phyloP scores from a whole-genome alignment of 2,797 vertebrate species.

The Crossoptilon crossoptilon region DNA sequence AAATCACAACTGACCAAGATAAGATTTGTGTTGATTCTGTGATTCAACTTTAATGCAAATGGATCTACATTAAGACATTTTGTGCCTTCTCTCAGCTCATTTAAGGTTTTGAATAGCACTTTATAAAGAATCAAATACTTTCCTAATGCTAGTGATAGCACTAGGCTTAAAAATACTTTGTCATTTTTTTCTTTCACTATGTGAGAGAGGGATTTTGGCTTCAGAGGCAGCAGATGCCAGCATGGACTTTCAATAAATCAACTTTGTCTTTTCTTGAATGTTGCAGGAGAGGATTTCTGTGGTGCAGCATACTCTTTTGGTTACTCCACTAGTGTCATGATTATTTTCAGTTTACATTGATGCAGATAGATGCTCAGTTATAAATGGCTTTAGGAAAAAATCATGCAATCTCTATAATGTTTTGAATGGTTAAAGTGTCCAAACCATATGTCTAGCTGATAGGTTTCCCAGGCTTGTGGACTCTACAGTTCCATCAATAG shows the following conservation, averaged over 20 bases:
- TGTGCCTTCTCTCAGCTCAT: neutral
- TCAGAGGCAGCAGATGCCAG: neutral
- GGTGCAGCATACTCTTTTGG: neutral
- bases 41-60: neutral
- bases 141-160: neutral
- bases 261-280: neutral
- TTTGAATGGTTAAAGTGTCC: neutral
- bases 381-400: neutral
- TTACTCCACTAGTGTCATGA: neutral
- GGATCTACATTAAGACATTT: neutral
- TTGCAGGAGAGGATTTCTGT: neutral
- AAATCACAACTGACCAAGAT: neutral
- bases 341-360: neutral
- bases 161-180: rapidly evolving
- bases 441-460: neutral
- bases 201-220: neutral
- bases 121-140: neutral
- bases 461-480: neutral
- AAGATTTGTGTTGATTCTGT: neutral
- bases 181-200: neutral
- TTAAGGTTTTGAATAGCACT: neutral
- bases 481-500: neutral
- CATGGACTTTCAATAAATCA: neutral
- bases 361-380: neutral
- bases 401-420: neutral